Percentiles rank a stretch among this genome's conserved stretches.
phyloP scores from a whole-genome alignment of 2,797 vertebrate genomes.

The Forpus xanthops region DNA sequence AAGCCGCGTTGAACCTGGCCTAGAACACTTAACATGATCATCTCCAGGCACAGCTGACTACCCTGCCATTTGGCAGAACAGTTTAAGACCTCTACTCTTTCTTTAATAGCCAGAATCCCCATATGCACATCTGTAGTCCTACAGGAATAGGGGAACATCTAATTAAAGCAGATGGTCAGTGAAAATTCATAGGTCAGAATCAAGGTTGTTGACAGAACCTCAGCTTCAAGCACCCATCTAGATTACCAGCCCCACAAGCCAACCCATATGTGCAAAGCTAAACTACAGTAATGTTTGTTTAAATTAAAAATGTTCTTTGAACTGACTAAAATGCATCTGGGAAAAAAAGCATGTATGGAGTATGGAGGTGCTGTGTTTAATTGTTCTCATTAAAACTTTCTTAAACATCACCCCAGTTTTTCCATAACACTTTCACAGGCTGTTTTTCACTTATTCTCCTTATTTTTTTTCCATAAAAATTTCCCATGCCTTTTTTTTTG shows the following conservation, averaged over 20 bases:
- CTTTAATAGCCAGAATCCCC: background rate
- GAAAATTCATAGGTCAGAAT: conserved; percentile 17
- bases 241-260: background rate
- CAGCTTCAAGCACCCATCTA: background rate
- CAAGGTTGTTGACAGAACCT: background rate
- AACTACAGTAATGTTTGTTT: background rate
- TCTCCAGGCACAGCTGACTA: background rate
- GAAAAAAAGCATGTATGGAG: background rate
- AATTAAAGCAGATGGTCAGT: background rate
- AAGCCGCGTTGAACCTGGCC: background rate
- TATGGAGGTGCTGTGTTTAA: background rate
- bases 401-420: background rate
- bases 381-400: background rate
- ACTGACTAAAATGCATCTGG: background rate
- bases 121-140: background rate
- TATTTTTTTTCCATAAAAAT: background rate
- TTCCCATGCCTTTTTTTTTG: background rate
- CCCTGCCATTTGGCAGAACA: background rate
- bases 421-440: background rate
- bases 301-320: background rate
- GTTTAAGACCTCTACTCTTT: background rate
- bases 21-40: background rate
- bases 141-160: background rate
- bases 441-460: background rate
- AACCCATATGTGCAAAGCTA: background rate